A percentile compares a stretch with the other conserved stretches of the same genome.
Evolutionary conservation across 2,888 invertebrate species (phyloP).

Genomic region (Cryptus viduatorius): DNA sequence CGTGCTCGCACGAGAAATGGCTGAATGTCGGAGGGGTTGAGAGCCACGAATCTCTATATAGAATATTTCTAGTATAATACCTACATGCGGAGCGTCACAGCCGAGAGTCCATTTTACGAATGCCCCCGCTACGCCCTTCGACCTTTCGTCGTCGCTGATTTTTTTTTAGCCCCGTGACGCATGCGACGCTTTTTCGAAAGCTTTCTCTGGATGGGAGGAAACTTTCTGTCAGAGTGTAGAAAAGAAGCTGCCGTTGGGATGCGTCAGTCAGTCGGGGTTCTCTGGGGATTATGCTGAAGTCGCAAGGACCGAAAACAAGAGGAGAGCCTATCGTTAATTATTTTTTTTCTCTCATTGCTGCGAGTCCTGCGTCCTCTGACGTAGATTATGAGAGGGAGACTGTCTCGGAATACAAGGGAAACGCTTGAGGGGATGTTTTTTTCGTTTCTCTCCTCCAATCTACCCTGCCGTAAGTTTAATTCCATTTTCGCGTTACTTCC

Average conservation of each 20-base stretch:
- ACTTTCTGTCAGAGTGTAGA: slow-evolving; percentile 29
- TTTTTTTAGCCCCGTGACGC: slow-evolving; percentile 42
- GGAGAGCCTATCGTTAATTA: slow-evolving; percentile 55
- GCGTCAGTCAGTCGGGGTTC: slow-evolving; percentile 47
- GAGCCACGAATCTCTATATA: slow-evolving; percentile 35
- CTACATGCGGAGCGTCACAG: slow-evolving; percentile 46
- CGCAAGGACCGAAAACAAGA: slow-evolving; percentile 30
- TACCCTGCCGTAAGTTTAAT: slow-evolving; percentile 54
- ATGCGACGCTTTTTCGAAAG: slow-evolving; percentile 17
- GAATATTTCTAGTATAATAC: slow-evolving; percentile 56
- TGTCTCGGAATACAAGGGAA: slow-evolving; percentile 9
- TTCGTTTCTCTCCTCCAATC: slow-evolving; percentile 27
- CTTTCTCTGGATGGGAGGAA: slow-evolving; percentile 19
- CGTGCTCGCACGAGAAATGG: slow-evolving; percentile 46
- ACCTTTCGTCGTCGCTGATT: slow-evolving; percentile 41
- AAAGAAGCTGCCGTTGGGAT: slow-evolving; percentile 32
- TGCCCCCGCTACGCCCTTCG: slow-evolving; percentile 36
- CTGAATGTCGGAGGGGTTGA: slow-evolving; percentile 25
- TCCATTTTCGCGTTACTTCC: slow-evolving; percentile 62
- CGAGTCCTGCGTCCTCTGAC: slow-evolving; percentile 46
- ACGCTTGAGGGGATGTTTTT: slow-evolving; percentile 29
- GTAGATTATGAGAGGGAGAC: slow-evolving; percentile 54
- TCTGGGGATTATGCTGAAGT: slow-evolving; percentile 38
- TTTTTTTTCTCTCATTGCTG: slow-evolving; percentile 24
- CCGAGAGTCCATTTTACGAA: slow-evolving; percentile 61